Percentiles rank a stretch among this genome's conserved stretches.
Evolutionary conservation across 37 sponge, comb jelly and placozoan species (phyloP).

Genomic region (Crambe crambe): DNA sequence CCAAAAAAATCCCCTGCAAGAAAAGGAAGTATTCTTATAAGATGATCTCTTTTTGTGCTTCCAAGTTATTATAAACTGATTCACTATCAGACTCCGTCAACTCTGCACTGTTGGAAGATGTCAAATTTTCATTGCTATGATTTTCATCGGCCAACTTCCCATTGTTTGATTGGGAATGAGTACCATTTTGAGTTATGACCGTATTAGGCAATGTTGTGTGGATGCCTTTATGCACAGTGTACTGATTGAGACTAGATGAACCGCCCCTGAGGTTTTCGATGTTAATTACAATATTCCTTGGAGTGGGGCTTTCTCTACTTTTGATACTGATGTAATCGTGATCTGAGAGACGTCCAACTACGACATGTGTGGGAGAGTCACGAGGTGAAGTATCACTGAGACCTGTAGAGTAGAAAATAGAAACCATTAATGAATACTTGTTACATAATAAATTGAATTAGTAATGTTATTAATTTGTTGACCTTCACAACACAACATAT

Average conservation of each 20-base stretch:
- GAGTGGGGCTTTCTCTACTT: conserved; percentile 17
- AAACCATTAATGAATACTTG: background rate
- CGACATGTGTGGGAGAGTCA: conserved; percentile 5
- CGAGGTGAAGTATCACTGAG: background rate
- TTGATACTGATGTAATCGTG: conserved; percentile 27
- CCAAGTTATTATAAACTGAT: background rate
- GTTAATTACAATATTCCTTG: background rate
- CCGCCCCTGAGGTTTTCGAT: background rate
- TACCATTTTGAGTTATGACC: background rate
- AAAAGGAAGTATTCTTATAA: no score
- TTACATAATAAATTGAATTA: background rate
- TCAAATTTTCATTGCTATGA: background rate
- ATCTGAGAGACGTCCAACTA: background rate
- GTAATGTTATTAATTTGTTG: no score
- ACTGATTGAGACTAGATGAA: background rate
- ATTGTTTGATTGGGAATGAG: background rate
- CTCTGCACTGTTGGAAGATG: background rate
- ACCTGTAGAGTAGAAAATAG: background rate
- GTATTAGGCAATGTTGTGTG: background rate
- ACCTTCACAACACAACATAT: no score
- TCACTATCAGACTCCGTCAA: no score
- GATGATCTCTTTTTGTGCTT: no score
- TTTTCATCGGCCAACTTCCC: background rate
- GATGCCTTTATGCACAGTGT: background rate
- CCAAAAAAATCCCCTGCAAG: background rate